Evolutionary conservation across 2,888 invertebrate species (phyloP).

Genomic region (Plagodis dolabraria): DNA sequence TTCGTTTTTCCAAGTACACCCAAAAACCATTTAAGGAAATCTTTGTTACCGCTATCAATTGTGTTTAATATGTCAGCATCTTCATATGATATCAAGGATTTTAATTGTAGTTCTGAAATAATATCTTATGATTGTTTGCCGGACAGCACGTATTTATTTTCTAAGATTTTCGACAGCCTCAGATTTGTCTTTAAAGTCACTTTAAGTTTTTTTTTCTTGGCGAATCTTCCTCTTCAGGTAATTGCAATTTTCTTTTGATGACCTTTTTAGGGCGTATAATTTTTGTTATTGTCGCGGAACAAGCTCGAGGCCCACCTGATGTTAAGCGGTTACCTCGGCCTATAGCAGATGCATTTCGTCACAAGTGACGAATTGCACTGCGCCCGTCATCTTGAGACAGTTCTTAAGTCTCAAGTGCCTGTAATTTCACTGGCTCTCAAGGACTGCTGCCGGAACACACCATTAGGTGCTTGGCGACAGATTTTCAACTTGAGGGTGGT

Average conservation of each 20-base stretch:
- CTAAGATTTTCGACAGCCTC: background rate
- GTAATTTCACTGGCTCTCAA: too few species aligned
- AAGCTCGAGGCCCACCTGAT: too few species aligned
- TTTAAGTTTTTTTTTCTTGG: background rate
- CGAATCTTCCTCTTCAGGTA: background rate
- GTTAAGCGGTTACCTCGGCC: too few species aligned
- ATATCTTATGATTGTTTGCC: background rate
- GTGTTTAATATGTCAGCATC: background rate
- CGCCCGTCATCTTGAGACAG: constrained; percentile 1
- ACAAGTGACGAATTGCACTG: too few species aligned
- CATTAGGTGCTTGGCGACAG: too few species aligned
- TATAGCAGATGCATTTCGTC: too few species aligned
- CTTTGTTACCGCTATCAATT: background rate
- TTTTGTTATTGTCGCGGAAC: too few species aligned
- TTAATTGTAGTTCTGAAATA: background rate
- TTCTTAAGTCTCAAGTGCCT: too few species aligned
- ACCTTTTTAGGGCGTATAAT: too few species aligned
- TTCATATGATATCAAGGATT: constrained; percentile 1
- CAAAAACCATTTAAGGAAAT: background rate
- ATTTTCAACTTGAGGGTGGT: too few species aligned
- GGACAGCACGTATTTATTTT: background rate
- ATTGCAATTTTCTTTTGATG: background rate
- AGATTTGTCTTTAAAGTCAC: background rate
- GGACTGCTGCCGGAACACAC: too few species aligned
- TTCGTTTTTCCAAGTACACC: background rate